Percentiles rank a stretch among this genome's conserved stretches.
phyloP scores from a whole-genome alignment of 2,888 invertebrate genomes.

The Tetheella fluctuosa region DNA sequence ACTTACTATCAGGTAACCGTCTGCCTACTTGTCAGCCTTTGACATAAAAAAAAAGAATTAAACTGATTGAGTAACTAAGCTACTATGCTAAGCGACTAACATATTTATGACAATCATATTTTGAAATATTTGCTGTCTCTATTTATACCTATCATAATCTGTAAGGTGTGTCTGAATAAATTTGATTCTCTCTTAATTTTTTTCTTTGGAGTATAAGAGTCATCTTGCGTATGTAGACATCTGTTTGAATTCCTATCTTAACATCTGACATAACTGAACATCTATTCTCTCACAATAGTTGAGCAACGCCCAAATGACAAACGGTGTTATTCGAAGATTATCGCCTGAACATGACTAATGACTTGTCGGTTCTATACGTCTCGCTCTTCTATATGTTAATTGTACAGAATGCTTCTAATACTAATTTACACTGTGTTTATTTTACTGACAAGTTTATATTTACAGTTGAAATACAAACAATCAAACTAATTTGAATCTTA shows the following conservation, averaged over 20 bases:
- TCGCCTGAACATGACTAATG: constrained; percentile 79
- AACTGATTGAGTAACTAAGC: no score
- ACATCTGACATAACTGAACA: constrained; percentile 33
- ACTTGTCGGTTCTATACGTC: constrained; percentile 55
- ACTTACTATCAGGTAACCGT: no score
- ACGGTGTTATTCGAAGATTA: constrained; percentile 78
- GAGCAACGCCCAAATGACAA: constrained; percentile 61
- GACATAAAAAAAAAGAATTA: no score
- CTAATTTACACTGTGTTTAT: constrained; percentile 79
- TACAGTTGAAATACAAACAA: constrained; percentile 21
- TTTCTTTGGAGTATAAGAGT: no score
- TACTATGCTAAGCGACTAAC: no score
- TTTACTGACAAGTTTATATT: constrained; percentile 54
- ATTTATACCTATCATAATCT: no score
- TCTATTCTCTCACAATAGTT: constrained; percentile 34
- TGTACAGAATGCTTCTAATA: constrained; percentile 70
- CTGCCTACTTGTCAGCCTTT: no score
- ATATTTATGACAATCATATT: no score
- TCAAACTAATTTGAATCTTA: constrained; percentile 20
- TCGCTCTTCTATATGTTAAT: constrained; percentile 72
- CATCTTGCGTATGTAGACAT: background rate
- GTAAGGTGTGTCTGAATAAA: no score
- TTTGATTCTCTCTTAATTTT: no score
- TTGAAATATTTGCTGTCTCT: no score
- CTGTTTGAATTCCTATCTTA: constrained; percentile 22